A percentile compares a stretch with the other conserved stretches of the same genome.
Evolutionary conservation across 2,888 invertebrate genomes (phyloP).

Genomic region (Hypolimnas misippus): DNA sequence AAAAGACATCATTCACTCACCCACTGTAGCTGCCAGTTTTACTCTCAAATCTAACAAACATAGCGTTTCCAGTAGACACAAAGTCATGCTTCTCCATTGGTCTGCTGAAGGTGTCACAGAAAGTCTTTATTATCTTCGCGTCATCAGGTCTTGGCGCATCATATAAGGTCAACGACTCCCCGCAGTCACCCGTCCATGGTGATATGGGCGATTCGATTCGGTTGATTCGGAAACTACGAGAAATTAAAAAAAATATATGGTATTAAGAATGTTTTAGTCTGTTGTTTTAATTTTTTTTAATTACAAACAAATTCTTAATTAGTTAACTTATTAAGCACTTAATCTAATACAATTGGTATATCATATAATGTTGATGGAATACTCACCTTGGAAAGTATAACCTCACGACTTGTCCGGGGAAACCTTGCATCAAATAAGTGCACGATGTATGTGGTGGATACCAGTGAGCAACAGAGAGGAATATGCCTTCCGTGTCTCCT

Average conservation of each 20-base stretch:
- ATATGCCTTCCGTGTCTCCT: slow-evolving; percentile 94
- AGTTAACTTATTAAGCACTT: too few relatives aligned
- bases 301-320: neutral
- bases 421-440: slow-evolving; percentile 94
- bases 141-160: slow-evolving; percentile 95
- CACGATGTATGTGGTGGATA: slow-evolving; percentile 97
- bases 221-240: slow-evolving; percentile 91
- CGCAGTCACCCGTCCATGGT: slow-evolving; percentile 94
- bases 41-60: slow-evolving; percentile 95
- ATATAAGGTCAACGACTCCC: slow-evolving; percentile 94
- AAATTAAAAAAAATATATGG: neutral
- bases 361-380: too few relatives aligned
- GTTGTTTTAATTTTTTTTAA: neutral
- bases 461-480: slow-evolving; percentile 96
- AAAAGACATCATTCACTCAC: slow-evolving; percentile 62
- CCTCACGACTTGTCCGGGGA: slow-evolving; percentile 93
- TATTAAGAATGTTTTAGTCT: neutral
- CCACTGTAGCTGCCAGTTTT: slow-evolving; percentile 96
- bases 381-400: slow-evolving; percentile 96
- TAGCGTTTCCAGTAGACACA: slow-evolving; percentile 93
- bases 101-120: slow-evolving; percentile 96
- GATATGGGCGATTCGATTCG: slow-evolving; percentile 94
- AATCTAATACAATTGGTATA: too few relatives aligned
- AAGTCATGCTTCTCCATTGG: slow-evolving; percentile 97
- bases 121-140: slow-evolving; percentile 95